Evolutionary conservation across 1,140 invertebrate genomes (phyloP).

Genomic region (Ceratina australensis): DNA sequence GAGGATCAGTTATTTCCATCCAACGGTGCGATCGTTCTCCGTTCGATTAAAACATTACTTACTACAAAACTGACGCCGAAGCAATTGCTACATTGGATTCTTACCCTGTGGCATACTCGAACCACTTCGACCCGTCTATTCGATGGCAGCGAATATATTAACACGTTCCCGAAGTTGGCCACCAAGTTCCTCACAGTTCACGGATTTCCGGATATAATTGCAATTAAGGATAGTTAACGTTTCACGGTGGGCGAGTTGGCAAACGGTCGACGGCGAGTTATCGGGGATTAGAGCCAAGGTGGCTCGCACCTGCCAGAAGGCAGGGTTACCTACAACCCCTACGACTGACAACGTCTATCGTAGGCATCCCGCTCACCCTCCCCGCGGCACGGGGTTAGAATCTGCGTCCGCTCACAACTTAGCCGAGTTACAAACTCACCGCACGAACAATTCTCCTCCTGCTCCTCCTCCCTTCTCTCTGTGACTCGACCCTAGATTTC

Average conservation of each 20-base stretch:
- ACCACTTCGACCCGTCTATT: not conserved
- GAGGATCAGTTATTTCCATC: too few species aligned
- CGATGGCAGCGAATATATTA: constrained; percentile 14
- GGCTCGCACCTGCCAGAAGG: constrained; percentile 30
- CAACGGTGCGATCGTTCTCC: too few species aligned
- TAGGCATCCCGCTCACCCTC: too few species aligned
- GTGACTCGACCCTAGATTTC: not conserved
- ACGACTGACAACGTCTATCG: constrained; percentile 13
- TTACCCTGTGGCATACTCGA: not conserved
- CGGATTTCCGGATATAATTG: constrained; percentile 49
- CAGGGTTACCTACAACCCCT: not conserved
- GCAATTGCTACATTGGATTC: too few species aligned
- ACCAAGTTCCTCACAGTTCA: constrained; percentile 21
- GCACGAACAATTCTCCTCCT: too few species aligned
- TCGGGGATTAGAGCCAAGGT: constrained; percentile 39
- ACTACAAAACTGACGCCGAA: too few species aligned
- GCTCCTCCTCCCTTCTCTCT: too few species aligned
- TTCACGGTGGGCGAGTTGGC: constrained; percentile 16
- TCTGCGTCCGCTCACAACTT: too few species aligned
- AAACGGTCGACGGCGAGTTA: constrained; percentile 33
- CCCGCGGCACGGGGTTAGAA: too few species aligned
- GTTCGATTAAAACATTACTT: too few species aligned
- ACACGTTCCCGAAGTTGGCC: not conserved
- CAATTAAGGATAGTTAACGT: constrained; percentile 58
- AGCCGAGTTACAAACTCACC: not conserved